Conservation (phyloP, 1,140 invertebrate genomes). For the Conus ventricosus region DNA sequence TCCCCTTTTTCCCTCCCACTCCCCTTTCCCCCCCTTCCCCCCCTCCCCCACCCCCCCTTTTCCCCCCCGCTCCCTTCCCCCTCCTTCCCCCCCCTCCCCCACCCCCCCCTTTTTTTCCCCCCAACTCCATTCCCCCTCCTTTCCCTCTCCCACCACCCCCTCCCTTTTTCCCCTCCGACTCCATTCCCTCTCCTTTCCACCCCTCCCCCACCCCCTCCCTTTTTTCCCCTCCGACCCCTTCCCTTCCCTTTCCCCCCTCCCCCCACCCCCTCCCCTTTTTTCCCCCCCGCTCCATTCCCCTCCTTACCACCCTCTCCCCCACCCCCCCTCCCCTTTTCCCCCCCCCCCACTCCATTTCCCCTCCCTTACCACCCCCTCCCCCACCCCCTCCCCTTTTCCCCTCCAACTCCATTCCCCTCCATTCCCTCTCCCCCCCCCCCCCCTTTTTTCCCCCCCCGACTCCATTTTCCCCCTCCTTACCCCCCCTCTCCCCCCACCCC, state of each 20-base stretch:
- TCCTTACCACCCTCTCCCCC: not conserved
- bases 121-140: not conserved
- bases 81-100: not conserved
- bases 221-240: not conserved
- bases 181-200: too few species aligned
- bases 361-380: not conserved
- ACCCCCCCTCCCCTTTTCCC: not conserved
- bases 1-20: not conserved
- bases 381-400: not conserved
- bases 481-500: not conserved
- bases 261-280: not conserved
- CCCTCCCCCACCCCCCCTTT: not conserved
- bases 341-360: not conserved
- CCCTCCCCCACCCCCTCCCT: not conserved
- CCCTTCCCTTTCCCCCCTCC: not conserved
- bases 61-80: too few species aligned
- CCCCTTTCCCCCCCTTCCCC: not conserved
- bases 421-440: not conserved
- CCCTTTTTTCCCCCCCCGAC: not conserved
- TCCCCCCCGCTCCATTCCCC: too few species aligned
- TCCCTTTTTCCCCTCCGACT: too few species aligned
- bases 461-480: not conserved
- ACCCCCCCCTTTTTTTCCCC: not conserved
- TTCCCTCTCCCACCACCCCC: not conserved
- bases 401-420: too few species aligned